Percentiles rank a stretch among this genome's conserved stretches.
Evolutionary conservation across 30 jellyfish, hydroid and myxozoan species (phyloP).

Genomic region (Aurelia aurita complex sp. Pacific): DNA sequence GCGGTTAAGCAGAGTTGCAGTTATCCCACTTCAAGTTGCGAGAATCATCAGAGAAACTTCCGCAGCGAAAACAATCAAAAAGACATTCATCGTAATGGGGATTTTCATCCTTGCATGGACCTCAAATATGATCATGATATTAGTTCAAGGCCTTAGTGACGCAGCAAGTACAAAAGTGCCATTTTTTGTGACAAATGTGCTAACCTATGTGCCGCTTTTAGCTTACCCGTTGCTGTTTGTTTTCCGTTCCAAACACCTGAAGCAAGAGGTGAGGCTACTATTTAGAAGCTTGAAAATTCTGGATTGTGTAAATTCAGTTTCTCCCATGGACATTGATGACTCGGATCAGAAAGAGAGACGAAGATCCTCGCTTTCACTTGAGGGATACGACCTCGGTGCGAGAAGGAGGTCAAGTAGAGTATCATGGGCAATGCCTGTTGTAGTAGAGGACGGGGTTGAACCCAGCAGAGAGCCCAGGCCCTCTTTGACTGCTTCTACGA

Average conservation of each 20-base stretch:
- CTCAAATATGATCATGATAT: slow-evolving; percentile 31
- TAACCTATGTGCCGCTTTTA: slow-evolving; percentile 8
- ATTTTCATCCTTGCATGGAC: slow-evolving; percentile 51
- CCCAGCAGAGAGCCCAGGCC: slow-evolving; percentile 58
- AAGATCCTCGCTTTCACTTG: slow-evolving; percentile 52
- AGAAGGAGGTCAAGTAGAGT: slow-evolving; percentile 71
- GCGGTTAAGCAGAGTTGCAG: slow-evolving; percentile 80
- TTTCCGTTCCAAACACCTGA: slow-evolving; percentile 67
- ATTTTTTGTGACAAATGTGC: background rate
- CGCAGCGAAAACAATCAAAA: slow-evolving; percentile 65
- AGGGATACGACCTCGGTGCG: slow-evolving; percentile 55
- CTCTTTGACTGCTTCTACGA: slow-evolving; percentile 53
- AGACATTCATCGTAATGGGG: slow-evolving; percentile 52
- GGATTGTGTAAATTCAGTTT: slow-evolving; percentile 29
- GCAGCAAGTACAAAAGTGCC: background rate
- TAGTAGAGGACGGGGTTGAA: slow-evolving; percentile 55
- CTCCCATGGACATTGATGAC: slow-evolving; percentile 37
- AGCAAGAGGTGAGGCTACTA: slow-evolving; percentile 35
- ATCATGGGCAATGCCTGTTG: slow-evolving; percentile 75
- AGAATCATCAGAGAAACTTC: slow-evolving; percentile 80
- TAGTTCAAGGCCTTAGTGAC: background rate
- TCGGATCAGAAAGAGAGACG: slow-evolving; percentile 52
- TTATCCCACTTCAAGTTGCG: slow-evolving; percentile 68
- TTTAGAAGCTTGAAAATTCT: slow-evolving; percentile 17
- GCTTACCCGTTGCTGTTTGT: slow-evolving; percentile 73